phyloP scores from a whole-genome alignment of 2,888 invertebrate genomes.

The Microctonus hyperodae region DNA sequence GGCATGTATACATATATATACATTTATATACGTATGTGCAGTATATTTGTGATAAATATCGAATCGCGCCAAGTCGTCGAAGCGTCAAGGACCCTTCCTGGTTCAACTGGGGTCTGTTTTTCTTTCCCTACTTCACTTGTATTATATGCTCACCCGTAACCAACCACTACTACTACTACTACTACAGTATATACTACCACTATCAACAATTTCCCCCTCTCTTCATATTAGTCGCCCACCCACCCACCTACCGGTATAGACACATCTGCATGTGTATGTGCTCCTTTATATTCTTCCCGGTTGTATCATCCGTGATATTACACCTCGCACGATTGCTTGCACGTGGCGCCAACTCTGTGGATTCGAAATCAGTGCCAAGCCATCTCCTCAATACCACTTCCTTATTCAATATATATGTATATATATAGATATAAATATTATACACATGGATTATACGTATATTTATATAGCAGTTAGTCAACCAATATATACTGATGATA shows the following conservation, averaged over 20 bases:
- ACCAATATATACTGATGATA: neutral
- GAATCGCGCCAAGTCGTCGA: slow-evolving; percentile 33
- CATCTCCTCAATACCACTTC: slow-evolving; percentile 23
- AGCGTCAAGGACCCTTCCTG: slow-evolving; percentile 50
- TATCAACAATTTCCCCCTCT: slow-evolving; percentile 6
- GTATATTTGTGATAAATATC: slow-evolving; percentile 46
- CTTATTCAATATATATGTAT: slow-evolving; percentile 11
- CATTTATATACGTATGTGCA: neutral
- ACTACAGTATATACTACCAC: neutral
- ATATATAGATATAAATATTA: neutral
- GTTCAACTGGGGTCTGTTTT: slow-evolving; percentile 24
- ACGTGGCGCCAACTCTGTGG: slow-evolving; percentile 27
- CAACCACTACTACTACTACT: slow-evolving; percentile 1
- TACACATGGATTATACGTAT: neutral
- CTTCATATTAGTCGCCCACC: slow-evolving; percentile 25
- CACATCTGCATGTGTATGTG: no score
- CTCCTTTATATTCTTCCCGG: slow-evolving; percentile 33
- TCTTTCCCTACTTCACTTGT: neutral
- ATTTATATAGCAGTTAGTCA: neutral
- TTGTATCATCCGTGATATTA: slow-evolving; percentile 35
- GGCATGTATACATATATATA: slow-evolving; percentile 28
- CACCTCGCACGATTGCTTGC: slow-evolving; percentile 27
- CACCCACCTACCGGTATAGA: neutral
- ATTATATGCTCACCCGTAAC: neutral
- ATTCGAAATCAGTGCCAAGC: slow-evolving; percentile 25